Conservation (phyloP, 2,888 invertebrate species). For the Heliconius ethilla region DNA sequence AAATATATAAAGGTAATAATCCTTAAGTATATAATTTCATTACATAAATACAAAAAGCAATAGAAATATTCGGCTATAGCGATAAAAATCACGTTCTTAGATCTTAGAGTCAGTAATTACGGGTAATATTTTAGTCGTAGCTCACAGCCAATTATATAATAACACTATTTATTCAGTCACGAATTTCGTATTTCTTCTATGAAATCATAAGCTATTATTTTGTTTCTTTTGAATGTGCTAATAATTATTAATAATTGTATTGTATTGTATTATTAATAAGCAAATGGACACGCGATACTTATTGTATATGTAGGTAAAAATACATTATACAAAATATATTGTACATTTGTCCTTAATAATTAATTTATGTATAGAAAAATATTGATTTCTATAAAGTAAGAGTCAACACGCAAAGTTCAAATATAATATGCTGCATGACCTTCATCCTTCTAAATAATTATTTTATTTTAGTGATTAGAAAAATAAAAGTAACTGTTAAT, state of each 20-base stretch:
- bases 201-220: not conserved
- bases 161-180: slow-evolving; percentile 2
- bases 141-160: not conserved
- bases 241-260: not conserved
- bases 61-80: not conserved
- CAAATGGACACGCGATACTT: not conserved
- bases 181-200: slow-evolving; percentile 1
- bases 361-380: not conserved
- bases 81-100: not conserved
- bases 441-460: not conserved
- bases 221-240: not conserved
- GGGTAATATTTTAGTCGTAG: slow-evolving; percentile 2
- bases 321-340: not conserved
- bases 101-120: not conserved
- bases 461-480: not conserved
- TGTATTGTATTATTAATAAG: no score
- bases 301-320: not conserved
- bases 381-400: not conserved
- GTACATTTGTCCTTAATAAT: no score
- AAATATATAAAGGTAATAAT: no score
- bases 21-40: not conserved
- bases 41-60: not conserved
- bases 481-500: not conserved
- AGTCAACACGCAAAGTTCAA: slow-evolving; percentile 5
- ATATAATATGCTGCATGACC: not conserved